These are phyloP conservation scores for Pantherophis vulpinus DNA, from an alignment of 2,797 vertebrate species.

Conservation along the genomic window DNA sequence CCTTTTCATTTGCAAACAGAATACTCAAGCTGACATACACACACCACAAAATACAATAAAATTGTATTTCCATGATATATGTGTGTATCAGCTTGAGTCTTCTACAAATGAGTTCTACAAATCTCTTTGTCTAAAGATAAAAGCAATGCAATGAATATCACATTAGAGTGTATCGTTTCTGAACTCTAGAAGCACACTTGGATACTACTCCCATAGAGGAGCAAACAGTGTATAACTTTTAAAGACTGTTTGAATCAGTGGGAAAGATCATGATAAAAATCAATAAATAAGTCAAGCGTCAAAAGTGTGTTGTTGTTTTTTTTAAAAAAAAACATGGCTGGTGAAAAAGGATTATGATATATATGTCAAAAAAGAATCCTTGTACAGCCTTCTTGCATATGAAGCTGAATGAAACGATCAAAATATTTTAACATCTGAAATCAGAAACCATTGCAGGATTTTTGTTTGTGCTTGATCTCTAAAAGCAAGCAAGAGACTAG, in stretches of 20 bases:
- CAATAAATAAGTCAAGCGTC: constrained; percentile 27
- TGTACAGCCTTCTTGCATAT: constrained; percentile 17
- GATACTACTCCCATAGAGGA: neutral
- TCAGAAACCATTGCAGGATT: constrained; percentile 27
- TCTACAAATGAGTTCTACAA: neutral
- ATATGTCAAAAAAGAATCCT: constrained; percentile 27
- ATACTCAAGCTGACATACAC: neutral
- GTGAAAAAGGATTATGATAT: constrained; percentile 40
- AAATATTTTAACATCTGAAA: constrained; percentile 15
- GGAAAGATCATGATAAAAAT: constrained; percentile 9
- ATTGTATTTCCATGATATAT: neutral
- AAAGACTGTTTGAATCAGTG: neutral
- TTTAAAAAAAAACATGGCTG: neutral
- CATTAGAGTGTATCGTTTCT: neutral
- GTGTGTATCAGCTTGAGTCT: neutral
- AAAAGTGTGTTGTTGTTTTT: neutral
- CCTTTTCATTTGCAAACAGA: neutral
- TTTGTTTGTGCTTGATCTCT: constrained; percentile 12
- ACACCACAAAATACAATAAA: neutral
- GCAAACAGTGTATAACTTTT: neutral
- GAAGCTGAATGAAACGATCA: constrained; percentile 17
- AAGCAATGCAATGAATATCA: neutral
- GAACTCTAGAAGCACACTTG: neutral
- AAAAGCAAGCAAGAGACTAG: constrained; percentile 11
- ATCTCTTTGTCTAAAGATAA: neutral